Evolutionary conservation across 1,140 invertebrate species (phyloP).

Genomic region (Atta cephalotes): DNA sequence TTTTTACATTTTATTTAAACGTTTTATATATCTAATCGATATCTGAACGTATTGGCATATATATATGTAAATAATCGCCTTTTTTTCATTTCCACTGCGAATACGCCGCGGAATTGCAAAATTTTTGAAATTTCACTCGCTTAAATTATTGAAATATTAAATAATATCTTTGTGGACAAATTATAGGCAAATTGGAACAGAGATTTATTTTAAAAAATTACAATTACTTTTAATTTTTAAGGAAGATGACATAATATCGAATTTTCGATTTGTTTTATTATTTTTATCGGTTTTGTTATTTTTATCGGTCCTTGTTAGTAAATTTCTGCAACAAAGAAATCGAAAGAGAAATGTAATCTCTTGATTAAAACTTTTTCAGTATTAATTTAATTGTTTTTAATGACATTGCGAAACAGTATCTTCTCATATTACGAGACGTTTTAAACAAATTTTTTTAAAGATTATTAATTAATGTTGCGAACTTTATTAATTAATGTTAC

Average conservation of each 20-base stretch:
- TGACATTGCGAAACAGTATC: too few species aligned
- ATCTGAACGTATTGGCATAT: not conserved
- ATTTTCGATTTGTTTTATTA: not conserved
- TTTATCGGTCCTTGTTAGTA: too few species aligned
- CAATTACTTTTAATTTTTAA: not conserved
- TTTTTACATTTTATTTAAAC: not conserved
- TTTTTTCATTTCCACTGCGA: not conserved
- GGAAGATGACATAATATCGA: not conserved
- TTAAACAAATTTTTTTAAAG: not conserved
- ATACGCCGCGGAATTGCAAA: not conserved
- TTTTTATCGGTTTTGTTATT: not conserved
- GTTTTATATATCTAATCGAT: slow-evolving; percentile 14
- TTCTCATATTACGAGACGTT: too few species aligned
- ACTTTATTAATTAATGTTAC: not conserved
- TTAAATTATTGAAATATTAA: not conserved
- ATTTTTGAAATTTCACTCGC: not conserved
- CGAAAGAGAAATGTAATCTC: not conserved
- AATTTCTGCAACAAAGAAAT: not conserved
- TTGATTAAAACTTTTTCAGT: not conserved
- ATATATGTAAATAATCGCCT: not conserved
- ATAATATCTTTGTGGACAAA: not conserved
- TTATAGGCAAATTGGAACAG: not conserved
- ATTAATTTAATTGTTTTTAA: not conserved
- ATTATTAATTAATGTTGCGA: not conserved
- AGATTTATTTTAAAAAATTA: not conserved